Evolutionary conservation across 2,113 vertebrate genomes (phyloP), one percentile per base, ranked within the genome.

Genomic region (Chlorodrepanis virens): DNA sequence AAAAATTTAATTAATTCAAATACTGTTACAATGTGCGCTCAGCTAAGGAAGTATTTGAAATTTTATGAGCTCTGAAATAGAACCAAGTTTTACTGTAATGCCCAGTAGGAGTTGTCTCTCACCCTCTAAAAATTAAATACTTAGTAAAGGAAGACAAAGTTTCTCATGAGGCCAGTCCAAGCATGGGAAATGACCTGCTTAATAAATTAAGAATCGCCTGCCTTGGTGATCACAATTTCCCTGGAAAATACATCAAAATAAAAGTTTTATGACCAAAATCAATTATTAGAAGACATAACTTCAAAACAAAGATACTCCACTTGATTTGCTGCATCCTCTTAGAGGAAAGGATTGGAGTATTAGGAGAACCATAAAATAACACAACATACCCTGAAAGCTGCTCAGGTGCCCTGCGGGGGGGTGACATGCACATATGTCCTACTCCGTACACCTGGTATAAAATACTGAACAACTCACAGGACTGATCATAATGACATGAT

Each of bases 381-480:
- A 19, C 20, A 40, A 2, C 27, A 16, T 4, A 31, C 2, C 39
- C 29, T 42, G 44, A 54, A 49, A 85, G 21, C 10, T 27, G 35
- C 35, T 50, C 25, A 6, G 21, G 20, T 50, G 29, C 25, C 39
- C 69, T 39, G 20, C 10, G 68, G 39, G 39, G 25, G 63, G 17
- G 31, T 33, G 18, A 67, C 11, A 2, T 3, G 10, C 1, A 0
- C 11, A 1, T 8, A 10, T 4, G 4, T 35, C 22, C 23, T 82
- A 5, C n/a, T 78, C 12, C 29, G 14, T 27, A 29, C 0, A 2
- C 3, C 7, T 14, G 4, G 8, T 27, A 40, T 5, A 35, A 74
- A 80, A n/a, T 9, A 63, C 16, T 6, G 14, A 75, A 45, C 27
- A 54, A 37, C 17, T 44, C 28, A 8, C 0, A 4, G 28, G 75